Percentiles rank a stretch among this genome's conserved stretches.
These are phyloP conservation scores for Zaprionus africanus DNA, from an alignment of 1,140 invertebrate species.

Conservation along the genomic window DNA sequence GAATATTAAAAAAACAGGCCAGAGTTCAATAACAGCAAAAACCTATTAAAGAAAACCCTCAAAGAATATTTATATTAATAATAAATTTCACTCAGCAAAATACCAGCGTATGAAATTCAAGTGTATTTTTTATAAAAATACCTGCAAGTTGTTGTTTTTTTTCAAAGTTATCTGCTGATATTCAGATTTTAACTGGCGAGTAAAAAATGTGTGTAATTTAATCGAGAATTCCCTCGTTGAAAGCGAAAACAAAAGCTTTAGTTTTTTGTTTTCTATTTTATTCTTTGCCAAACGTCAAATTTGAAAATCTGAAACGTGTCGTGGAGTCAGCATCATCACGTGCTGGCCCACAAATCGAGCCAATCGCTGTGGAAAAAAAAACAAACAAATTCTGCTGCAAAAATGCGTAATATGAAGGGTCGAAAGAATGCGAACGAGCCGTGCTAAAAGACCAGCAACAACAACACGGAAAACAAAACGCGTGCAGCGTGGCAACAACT, in stretches of 20 bases:
- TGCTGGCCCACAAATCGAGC: slow-evolving; percentile 55
- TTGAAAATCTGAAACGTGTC: slow-evolving; percentile 32
- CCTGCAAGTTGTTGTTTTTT: background rate
- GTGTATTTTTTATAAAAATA: background rate
- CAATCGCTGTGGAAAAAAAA: slow-evolving; percentile 19
- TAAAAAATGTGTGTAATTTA: slow-evolving; percentile 8
- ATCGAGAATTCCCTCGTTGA: background rate
- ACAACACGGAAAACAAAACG: slow-evolving; percentile 19
- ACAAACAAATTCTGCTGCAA: slow-evolving; percentile 4
- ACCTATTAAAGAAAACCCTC: too few relatives aligned
- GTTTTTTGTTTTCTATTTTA: background rate
- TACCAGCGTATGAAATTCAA: background rate
- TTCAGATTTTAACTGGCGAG: background rate
- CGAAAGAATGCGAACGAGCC: slow-evolving; percentile 19
- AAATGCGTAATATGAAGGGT: slow-evolving; percentile 31
- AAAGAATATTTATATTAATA: background rate
- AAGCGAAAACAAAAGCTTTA: slow-evolving; percentile 9
- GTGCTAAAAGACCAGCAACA: background rate
- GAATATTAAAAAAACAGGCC: too few relatives aligned
- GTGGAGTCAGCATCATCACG: slow-evolving; percentile 30
- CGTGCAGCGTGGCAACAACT: background rate
- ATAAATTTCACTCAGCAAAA: background rate
- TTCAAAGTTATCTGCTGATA: background rate
- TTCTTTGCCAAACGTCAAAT: slow-evolving; percentile 25
- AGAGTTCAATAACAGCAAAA: too few relatives aligned